Percentiles rank a stretch among this genome's conserved stretches.
These are phyloP conservation scores for Melinaea menophilus DNA, from an alignment of 2,888 invertebrate genomes.

Conservation along the genomic window DNA sequence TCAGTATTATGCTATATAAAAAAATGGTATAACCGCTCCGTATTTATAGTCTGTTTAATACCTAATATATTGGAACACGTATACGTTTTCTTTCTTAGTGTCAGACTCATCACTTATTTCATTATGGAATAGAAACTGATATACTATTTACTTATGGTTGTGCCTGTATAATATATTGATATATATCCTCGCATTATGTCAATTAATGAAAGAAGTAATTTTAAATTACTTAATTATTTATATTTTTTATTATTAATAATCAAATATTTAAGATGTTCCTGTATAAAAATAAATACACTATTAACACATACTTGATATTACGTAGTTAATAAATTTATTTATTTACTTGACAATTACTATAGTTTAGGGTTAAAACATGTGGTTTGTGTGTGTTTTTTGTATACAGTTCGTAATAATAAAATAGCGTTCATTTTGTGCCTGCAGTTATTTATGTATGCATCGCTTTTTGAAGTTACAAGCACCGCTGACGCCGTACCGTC, in stretches of 20 bases:
- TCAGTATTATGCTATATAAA: too few species aligned
- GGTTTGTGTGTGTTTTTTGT: not conserved
- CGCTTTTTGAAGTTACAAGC: conserved; percentile 65
- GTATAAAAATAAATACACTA: too few species aligned
- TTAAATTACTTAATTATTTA: not conserved
- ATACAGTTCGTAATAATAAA: not conserved
- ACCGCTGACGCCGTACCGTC: conserved; percentile 50
- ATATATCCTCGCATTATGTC: not conserved
- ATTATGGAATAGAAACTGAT: not conserved
- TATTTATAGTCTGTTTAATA: too few species aligned
- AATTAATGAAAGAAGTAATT: not conserved
- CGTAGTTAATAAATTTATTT: too few species aligned
- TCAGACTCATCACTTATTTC: too few species aligned
- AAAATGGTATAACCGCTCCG: too few species aligned
- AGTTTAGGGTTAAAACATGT: not conserved
- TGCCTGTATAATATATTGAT: not conserved
- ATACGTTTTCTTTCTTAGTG: too few species aligned
- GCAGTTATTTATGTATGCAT: conserved; percentile 54
- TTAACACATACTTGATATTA: too few species aligned
- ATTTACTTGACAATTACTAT: too few species aligned
- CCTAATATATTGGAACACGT: too few species aligned
- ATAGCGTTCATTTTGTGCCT: not conserved
- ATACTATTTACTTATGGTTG: not conserved
- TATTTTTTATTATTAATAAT: too few species aligned
- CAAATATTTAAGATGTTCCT: too few species aligned